Conservation (phyloP, 2,888 invertebrate species). For the Drosophila falleni region DNA sequence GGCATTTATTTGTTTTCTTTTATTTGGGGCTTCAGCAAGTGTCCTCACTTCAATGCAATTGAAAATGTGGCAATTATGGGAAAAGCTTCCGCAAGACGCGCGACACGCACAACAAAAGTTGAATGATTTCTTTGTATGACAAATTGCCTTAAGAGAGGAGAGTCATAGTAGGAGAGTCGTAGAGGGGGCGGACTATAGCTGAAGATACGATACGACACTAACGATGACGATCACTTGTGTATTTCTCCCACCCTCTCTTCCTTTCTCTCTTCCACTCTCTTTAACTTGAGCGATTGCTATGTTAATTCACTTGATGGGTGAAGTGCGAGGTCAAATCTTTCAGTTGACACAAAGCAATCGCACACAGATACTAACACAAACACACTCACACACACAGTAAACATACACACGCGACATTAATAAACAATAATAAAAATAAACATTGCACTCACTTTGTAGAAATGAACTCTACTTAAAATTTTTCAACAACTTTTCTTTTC, state of each 20-base stretch:
- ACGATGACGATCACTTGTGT: conserved; percentile 40
- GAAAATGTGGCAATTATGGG: conserved; percentile 39
- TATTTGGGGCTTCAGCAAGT: conserved; percentile 17
- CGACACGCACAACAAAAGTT: conserved; percentile 43
- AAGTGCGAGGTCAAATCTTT: conserved; percentile 82
- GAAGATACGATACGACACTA: conserved; percentile 12
- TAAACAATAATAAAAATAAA: conserved; percentile 47
- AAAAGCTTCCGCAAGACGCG: conserved; percentile 52
- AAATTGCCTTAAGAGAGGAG: conserved; percentile 54
- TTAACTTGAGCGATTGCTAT: conserved; percentile 2
- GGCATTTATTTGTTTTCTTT: conserved; percentile 3
- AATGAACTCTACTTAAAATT: conserved; percentile 37
- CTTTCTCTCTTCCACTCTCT: not conserved
- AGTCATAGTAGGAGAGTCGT: not conserved
- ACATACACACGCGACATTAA: conserved; percentile 20
- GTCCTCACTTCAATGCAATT: conserved; percentile 44
- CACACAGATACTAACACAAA: conserved; percentile 36
- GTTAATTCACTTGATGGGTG: conserved; percentile 81
- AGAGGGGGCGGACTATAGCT: not conserved
- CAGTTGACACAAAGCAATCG: conserved; percentile 71
- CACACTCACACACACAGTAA: conserved; percentile 10
- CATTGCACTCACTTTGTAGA: conserved; percentile 38
- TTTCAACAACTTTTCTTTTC: conserved; percentile 31
- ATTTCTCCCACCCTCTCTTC: not conserved
- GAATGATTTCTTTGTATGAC: conserved; percentile 79